Evolutionary conservation across 2,888 invertebrate genomes (phyloP), one percentile per base, ranked within the genome.

Genomic region (Heliconius sara): DNA sequence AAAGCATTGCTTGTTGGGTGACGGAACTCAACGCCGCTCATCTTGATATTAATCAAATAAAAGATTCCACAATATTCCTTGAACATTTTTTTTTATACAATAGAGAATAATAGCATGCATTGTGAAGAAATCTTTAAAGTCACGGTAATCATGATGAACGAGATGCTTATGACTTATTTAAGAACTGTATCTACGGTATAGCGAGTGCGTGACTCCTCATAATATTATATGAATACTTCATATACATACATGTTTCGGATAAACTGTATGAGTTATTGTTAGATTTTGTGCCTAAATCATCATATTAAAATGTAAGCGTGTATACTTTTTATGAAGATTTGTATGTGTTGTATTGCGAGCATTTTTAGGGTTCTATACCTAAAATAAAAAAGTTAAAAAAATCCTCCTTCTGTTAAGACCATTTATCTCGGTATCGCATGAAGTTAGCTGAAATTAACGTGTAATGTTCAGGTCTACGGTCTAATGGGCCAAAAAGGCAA

Each of bases 121-220:
- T 39, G 0, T 39, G 43, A 47, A 25, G 70, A 70, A 43, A 70
- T 74, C 25, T 60, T 67, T 43, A 27, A 4, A 60, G 22, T 74
- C 52, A 57, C n/a, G 39, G 19, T 27, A 67, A 76, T 67, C 68
- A 76, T 65, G 66, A 65, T n/a, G 52, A 30, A 68, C 66, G 70
- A 63, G 30, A 80, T 39, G 71, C 66, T 77, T 75, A 70, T 60
- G 68, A 66, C 75, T 80, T 80, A 80, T 80, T 77, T 80, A 63
- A 79, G 78, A 76, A 80, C 77, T 80, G 76, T 70, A 80, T 82
- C 66, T 74, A 73, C 68, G 16, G 73, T 72, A 77, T 65, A 68
- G 66, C 71, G 19, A 75, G 79, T 79, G 74, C 82, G 82, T 82
- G 82, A 79, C 79, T 80, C 77, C 60, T 79, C 78, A 82, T 82